Percentiles rank a stretch among this genome's conserved stretches.
Evolutionary conservation across 2,888 invertebrate genomes (phyloP).

Genomic region (Drosophila dives): DNA sequence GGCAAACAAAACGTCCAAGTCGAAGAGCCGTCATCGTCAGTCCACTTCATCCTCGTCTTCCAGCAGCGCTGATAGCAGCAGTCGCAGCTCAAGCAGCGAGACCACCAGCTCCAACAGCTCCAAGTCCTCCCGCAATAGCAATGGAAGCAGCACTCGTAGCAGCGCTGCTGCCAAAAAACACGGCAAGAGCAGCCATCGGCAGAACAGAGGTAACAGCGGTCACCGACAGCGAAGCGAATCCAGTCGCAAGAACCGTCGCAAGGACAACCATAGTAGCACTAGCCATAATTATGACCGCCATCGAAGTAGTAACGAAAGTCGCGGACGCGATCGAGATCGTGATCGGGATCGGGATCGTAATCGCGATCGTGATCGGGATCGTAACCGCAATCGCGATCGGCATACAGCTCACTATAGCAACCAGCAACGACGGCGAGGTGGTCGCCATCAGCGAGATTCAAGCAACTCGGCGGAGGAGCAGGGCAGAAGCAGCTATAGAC

Average conservation of each 20-base stretch:
- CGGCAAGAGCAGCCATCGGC: conserved; percentile 28
- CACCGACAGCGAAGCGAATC: conserved; percentile 34
- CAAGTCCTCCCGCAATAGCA: conserved; percentile 42
- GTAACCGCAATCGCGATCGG: conserved; percentile 26
- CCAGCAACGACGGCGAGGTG: conserved; percentile 39
- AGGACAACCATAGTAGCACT: conserved; percentile 35
- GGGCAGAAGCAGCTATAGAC: conserved; percentile 41
- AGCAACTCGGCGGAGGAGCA: conserved; percentile 74
- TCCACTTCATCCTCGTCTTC: conserved; percentile 64
- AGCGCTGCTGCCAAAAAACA: conserved; percentile 35
- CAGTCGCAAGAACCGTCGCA: conserved; percentile 26
- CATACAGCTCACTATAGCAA: conserved; percentile 29
- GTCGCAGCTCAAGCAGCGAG: conserved; percentile 44
- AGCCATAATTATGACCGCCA: conserved; percentile 40
- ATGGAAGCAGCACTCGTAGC: conserved; percentile 47
- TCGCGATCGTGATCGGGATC: conserved; percentile 16
- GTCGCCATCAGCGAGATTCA: conserved; percentile 57
- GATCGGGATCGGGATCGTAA: conserved; percentile 23
- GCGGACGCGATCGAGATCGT: conserved; percentile 30
- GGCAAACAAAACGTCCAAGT: conserved; percentile 58
- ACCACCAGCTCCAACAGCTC: conserved; percentile 40
- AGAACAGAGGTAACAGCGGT: conserved; percentile 30
- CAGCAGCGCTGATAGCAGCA: conserved; percentile 32
- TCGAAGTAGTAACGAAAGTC: conserved; percentile 26
- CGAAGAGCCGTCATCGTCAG: conserved; percentile 48